Evolutionary conservation across 1,140 invertebrate species (phyloP), one percentile per base, ranked within the genome.

Genomic region (Bombyx mandarina): DNA sequence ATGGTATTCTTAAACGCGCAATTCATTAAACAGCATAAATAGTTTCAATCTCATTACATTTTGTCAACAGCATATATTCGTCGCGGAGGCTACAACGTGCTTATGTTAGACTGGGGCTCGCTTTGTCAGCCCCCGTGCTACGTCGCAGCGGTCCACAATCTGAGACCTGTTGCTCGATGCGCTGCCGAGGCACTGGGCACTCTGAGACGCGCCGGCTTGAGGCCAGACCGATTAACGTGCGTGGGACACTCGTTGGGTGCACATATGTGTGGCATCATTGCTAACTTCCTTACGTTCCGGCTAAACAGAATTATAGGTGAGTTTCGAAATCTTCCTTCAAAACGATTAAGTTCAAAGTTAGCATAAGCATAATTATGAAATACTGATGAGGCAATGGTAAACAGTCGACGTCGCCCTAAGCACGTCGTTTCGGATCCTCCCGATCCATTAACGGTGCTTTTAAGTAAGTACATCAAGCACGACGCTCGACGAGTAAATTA

Each of bases 201-300:
- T 3, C 79, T 95, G 18, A 84, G 92, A 8, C 80, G 86, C 42
- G 86, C 89, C 1, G 93, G 93, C 0, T 75, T 94, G 42, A 82
- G 88, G 10, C 89, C 92, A 0, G 80, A 89, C 10, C 75, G 82
- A 8, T 90, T 93, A 7, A 93, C 91, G 0, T 94, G 93, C 73
- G 91, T 94, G 2, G 93, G 93, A 0, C 93, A 94, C 75, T 93
- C 92, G 1, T 84, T 94, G 9, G 93, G 93, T 62, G 92, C 93
- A 0, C 93, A 94, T 67, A 71, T 93, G n/a, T 94, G 93, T 61
- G 93, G 93, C 2, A 89, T 93, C 45, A 91, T 94, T 64, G 89
- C 93, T 0, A 92, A 93, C 73, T 86, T 78, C 58, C 65, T 87
- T 50, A 82, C 71, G 3, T 85, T 87, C 48, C 70, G 82, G 45